phyloP scores from a whole-genome alignment of 1,140 invertebrate species.

The Scaptomyza pallida region DNA sequence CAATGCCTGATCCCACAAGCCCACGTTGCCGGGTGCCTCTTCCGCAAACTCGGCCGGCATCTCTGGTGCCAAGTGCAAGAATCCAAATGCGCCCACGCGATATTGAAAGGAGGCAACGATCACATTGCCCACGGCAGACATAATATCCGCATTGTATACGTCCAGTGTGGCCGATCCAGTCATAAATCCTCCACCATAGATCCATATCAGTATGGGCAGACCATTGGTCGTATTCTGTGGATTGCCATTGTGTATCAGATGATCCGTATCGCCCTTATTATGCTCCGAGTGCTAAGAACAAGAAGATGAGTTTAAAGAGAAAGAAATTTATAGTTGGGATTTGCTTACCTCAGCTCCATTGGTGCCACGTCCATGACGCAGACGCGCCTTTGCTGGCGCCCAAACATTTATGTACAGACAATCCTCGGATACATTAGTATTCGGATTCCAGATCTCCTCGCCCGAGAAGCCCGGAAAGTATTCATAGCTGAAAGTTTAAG shows the following conservation, averaged over 20 bases:
- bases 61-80: conserved; percentile 90
- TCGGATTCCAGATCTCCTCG: conserved; percentile 98
- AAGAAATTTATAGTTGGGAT: background rate
- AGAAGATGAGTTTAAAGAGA: too few species aligned
- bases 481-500: conserved; percentile 86
- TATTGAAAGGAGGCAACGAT: conserved; percentile 96
- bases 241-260: conserved; percentile 80
- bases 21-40: conserved; percentile 91
- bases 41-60: conserved; percentile 88
- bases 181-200: conserved; percentile 96
- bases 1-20: conserved; percentile 94
- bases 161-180: conserved; percentile 95
- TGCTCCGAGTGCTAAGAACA: conserved; percentile 60
- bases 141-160: conserved; percentile 94
- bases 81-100: conserved; percentile 95
- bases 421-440: conserved; percentile 96
- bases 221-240: conserved; percentile 80
- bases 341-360: conserved; percentile 77
- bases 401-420: conserved; percentile 97
- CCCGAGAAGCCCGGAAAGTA: conserved; percentile 95
- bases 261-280: conserved; percentile 72
- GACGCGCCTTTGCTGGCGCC: conserved; percentile 91
- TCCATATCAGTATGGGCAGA: conserved; percentile 94
- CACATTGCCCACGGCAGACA: conserved; percentile 92
- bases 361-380: conserved; percentile 86